Evolutionary conservation across 2,113 vertebrate species (phyloP).

Genomic region (Bos indicus): DNA sequence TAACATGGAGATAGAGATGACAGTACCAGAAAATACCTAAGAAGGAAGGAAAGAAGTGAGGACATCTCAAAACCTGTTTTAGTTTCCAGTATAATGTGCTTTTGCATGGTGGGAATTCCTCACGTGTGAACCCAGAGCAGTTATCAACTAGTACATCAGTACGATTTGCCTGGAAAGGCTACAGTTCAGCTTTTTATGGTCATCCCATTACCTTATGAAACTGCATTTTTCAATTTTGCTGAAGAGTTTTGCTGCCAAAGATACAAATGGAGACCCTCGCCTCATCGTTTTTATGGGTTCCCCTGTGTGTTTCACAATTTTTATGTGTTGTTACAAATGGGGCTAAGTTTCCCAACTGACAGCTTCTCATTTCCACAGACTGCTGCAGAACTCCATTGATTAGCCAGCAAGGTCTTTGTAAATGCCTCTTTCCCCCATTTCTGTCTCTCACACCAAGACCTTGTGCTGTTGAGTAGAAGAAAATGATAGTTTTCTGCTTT

Average conservation of each 20-base stretch:
- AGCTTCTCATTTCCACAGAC: constrained; percentile 25
- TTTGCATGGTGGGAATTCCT: not conserved
- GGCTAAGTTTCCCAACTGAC: constrained; percentile 39
- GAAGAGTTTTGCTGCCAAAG: constrained; percentile 19
- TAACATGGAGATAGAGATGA: not conserved
- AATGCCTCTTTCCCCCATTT: not conserved
- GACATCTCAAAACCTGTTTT: not conserved
- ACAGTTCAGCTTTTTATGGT: not conserved
- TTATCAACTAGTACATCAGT: not conserved
- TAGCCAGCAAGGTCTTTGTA: constrained; percentile 49
- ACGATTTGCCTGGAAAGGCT: not conserved
- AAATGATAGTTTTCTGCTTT: constrained; percentile 56
- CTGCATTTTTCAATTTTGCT: constrained; percentile 32
- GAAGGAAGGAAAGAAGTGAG: not conserved
- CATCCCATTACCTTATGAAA: not conserved
- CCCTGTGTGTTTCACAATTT: constrained; percentile 19
- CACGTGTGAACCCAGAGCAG: not conserved
- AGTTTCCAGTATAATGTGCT: not conserved
- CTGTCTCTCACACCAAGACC: constrained; percentile 8
- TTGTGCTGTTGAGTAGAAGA: constrained; percentile 49
- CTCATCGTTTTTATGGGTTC: constrained; percentile 1
- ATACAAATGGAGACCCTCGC: constrained; percentile 28
- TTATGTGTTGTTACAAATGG: constrained; percentile 52
- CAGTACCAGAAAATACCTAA: not conserved
- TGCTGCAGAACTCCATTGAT: not conserved